phyloP scores from a whole-genome alignment of 2,797 vertebrate species.

The Sebastolobus alascanus region DNA sequence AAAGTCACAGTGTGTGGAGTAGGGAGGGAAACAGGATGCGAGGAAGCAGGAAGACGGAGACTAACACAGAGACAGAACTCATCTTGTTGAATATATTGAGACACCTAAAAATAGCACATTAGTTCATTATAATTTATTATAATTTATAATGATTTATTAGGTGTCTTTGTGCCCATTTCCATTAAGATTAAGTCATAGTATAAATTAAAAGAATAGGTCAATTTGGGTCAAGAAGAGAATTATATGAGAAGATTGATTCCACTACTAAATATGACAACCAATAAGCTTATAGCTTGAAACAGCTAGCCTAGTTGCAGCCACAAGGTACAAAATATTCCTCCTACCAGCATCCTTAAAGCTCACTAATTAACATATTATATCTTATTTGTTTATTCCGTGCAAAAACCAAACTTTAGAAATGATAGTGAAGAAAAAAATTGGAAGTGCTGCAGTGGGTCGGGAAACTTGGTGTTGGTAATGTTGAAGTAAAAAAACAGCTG shows the following conservation, averaged over 20 bases:
- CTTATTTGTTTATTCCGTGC: not conserved
- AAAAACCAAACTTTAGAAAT: too few species aligned
- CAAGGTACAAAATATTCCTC: not conserved
- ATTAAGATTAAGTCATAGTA: not conserved
- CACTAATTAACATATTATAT: not conserved
- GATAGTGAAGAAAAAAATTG: too few species aligned
- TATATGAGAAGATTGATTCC: not conserved
- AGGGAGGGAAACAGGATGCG: not conserved
- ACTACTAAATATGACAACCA: not conserved
- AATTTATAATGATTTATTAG: not conserved
- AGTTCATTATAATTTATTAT: not conserved
- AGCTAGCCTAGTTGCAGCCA: not conserved
- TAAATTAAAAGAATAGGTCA: conserved; percentile 14
- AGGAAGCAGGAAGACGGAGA: not conserved
- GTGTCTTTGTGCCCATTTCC: not conserved
- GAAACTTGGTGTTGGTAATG: too few species aligned
- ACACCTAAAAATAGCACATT: not conserved
- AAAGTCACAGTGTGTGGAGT: conserved; percentile 8
- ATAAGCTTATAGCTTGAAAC: not conserved
- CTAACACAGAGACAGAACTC: not conserved
- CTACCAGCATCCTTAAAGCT: not conserved
- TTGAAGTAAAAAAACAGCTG: too few species aligned
- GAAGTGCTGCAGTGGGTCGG: too few species aligned
- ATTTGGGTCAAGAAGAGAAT: not conserved
- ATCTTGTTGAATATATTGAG: not conserved